Evolutionary conservation across 2,113 vertebrate species (phyloP).

Genomic region (Erinaceus europaeus): DNA sequence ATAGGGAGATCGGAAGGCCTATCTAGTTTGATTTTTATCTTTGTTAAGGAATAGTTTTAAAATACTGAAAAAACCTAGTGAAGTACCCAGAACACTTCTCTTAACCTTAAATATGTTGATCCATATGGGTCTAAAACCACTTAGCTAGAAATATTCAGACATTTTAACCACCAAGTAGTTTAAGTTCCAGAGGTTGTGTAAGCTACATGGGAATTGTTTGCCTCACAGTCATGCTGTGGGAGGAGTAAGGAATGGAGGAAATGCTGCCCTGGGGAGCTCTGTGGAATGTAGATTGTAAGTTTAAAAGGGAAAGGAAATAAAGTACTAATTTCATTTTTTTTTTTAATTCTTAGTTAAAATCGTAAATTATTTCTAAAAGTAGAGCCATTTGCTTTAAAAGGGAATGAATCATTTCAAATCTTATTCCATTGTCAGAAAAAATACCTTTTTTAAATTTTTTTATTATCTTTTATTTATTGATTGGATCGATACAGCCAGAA

Average conservation of each 20-base stretch:
- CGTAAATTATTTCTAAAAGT: constrained; percentile 9
- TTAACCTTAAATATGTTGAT: constrained; percentile 45
- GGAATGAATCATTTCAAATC: neutral
- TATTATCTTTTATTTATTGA: no score
- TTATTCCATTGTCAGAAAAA: neutral
- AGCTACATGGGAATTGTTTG: constrained; percentile 20
- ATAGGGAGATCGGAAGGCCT: neutral
- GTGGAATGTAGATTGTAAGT: constrained; percentile 18
- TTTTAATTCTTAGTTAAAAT: neutral
- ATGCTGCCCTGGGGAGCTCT: constrained; percentile 58
- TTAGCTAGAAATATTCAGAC: neutral
- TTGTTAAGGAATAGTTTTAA: constrained; percentile 40
- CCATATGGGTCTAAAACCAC: neutral
- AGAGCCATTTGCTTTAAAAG: constrained; percentile 19
- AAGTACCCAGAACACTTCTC: neutral
- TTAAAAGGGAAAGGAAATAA: constrained; percentile 4
- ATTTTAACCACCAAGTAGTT: neutral
- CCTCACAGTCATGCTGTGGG: constrained; percentile 32
- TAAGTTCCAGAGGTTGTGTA: constrained; percentile 9
- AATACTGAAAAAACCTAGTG: neutral
- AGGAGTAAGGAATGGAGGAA: constrained; percentile 70
- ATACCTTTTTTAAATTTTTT: neutral
- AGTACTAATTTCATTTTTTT: neutral
- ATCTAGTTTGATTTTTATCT: constrained; percentile 48
- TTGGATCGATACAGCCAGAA: no score